Evolutionary conservation across 2,797 vertebrate genomes (phyloP).

Genomic region (Sarcoramphus papa): DNA sequence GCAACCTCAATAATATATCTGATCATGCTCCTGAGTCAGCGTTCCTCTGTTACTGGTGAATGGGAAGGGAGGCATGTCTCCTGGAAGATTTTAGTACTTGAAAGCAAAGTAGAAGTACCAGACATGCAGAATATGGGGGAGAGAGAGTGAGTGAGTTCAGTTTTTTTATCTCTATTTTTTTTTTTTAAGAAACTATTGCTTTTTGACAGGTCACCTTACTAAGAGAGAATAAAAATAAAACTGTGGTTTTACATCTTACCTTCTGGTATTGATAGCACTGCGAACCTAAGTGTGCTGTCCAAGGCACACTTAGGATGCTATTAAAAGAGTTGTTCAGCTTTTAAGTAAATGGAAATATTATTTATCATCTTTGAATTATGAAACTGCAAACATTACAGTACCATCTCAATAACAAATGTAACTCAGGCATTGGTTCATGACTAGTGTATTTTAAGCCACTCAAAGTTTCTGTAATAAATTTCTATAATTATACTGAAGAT

Average conservation of each 20-base stretch:
- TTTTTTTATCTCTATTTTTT: not conserved
- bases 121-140: not conserved
- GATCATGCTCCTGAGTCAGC: not conserved
- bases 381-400: not conserved
- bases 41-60: not conserved
- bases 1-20: not conserved
- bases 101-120: not conserved
- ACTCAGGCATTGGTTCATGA: not conserved
- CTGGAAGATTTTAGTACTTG: not conserved
- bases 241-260: not conserved
- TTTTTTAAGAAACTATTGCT: not conserved
- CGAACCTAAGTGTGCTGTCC: not conserved
- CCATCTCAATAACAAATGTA: not conserved
- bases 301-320: not conserved
- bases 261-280: not conserved
- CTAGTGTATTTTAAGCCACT: not conserved
- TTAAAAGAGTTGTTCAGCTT: not conserved
- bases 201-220: not conserved
- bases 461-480: not conserved
- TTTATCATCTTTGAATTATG: not conserved
- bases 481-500: not conserved
- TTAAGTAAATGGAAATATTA: not conserved
- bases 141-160: not conserved
- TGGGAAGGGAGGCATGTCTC: not conserved
- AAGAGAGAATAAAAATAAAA: not conserved